Evolutionary conservation across 2,888 invertebrate genomes (phyloP).

Genomic region (Poecilobothrus nobilitatus): DNA sequence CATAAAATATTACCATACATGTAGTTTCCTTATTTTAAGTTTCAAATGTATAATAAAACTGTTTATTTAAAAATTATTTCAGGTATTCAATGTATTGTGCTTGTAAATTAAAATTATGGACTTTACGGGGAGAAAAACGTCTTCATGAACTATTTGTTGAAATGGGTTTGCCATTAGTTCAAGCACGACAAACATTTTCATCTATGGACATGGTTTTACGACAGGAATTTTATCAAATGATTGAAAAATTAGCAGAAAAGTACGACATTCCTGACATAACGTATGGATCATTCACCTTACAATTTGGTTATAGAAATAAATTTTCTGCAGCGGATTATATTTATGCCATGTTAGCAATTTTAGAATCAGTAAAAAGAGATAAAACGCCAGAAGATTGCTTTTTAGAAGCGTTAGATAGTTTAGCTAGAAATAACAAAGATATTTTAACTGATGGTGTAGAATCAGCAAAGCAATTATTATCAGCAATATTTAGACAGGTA

Average conservation of each 20-base stretch:
- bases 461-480: slow-evolving; percentile 59
- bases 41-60: no score
- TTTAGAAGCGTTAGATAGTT: slow-evolving; percentile 59
- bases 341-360: slow-evolving; percentile 65
- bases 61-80: background rate
- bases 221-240: slow-evolving; percentile 60
- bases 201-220: slow-evolving; percentile 83
- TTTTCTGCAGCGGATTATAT: slow-evolving; percentile 78
- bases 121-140: slow-evolving; percentile 70
- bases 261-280: slow-evolving; percentile 63
- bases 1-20: no score
- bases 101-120: slow-evolving; percentile 77
- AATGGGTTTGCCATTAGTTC: slow-evolving; percentile 82
- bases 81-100: slow-evolving; percentile 67
- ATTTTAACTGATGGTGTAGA: slow-evolving; percentile 58
- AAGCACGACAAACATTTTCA: slow-evolving; percentile 75
- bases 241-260: slow-evolving; percentile 58
- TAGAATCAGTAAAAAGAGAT: slow-evolving; percentile 51
- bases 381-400: slow-evolving; percentile 60
- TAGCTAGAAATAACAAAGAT: slow-evolving; percentile 52
- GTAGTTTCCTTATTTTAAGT: no score
- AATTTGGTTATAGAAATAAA: slow-evolving; percentile 71
- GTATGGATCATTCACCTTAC: slow-evolving; percentile 70
- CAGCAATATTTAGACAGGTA: slow-evolving; percentile 65
- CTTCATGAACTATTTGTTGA: slow-evolving; percentile 81